These are phyloP conservation scores for Clarias pachynema DNA, from an alignment of 2,797 vertebrate genomes.

Conservation along the genomic window DNA sequence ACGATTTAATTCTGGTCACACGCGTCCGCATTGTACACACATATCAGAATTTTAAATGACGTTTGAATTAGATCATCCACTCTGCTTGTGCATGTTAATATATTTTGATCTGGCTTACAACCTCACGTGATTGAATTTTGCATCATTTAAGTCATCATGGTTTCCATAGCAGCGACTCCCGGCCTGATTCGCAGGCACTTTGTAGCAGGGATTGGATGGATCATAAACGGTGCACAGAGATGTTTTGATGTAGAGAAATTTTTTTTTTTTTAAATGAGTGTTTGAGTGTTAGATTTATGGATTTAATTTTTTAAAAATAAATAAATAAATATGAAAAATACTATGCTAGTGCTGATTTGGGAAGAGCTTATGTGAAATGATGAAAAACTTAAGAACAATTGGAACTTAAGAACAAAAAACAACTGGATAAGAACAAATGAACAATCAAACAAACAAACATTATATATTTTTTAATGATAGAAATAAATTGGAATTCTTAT, in stretches of 20 bases:
- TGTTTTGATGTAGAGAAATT: constrained; percentile 27
- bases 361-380: background rate
- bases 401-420: too few relatives aligned
- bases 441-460: background rate
- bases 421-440: too few relatives aligned
- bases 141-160: constrained; percentile 52
- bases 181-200: constrained; percentile 35
- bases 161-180: constrained; percentile 61
- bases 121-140: constrained; percentile 33
- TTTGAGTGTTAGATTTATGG: background rate
- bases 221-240: constrained; percentile 18
- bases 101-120: constrained; percentile 32
- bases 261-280: background rate
- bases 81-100: constrained; percentile 13
- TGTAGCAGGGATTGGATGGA: constrained; percentile 46
- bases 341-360: background rate
- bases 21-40: background rate
- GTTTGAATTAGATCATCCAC: background rate
- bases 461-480: background rate
- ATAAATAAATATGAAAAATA: background rate
- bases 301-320: background rate
- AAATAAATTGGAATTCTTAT: background rate
- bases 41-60: constrained; percentile 5
- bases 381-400: too few relatives aligned
- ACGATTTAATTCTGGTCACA: background rate